Evolutionary conservation across 2,888 invertebrate genomes (phyloP).

Genomic region (Beris morrisii): DNA sequence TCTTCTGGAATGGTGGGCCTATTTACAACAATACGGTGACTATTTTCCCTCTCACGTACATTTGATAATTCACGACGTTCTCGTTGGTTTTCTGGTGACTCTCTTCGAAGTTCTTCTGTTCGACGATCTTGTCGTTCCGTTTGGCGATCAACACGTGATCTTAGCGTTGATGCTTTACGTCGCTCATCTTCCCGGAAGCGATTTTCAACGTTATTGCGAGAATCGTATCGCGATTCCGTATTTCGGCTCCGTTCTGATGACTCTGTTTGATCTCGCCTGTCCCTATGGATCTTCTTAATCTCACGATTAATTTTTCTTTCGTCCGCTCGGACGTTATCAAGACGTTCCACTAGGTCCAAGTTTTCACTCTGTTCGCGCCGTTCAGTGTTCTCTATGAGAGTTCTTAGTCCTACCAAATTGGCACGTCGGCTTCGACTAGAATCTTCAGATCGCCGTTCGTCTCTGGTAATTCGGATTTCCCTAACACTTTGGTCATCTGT

Average conservation of each 20-base stretch:
- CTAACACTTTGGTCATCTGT: not conserved
- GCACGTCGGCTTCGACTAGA: not conserved
- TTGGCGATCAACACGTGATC: not conserved
- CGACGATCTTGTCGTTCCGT: not conserved
- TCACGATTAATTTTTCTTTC: no score
- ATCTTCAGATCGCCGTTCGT: not conserved
- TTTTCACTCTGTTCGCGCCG: not conserved
- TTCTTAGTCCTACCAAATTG: no score
- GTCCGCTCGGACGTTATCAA: no score
- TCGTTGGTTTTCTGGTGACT: not conserved
- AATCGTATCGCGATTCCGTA: not conserved
- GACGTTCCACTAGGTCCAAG: not conserved
- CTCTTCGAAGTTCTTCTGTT: not conserved
- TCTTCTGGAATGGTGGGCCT: no score
- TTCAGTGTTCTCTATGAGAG: no score
- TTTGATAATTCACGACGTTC: not conserved
- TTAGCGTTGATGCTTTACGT: not conserved
- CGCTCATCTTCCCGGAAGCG: constrained; percentile 6
- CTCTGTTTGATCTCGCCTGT: not conserved
- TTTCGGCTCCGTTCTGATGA: no score
- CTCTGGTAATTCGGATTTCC: not conserved
- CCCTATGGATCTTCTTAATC: no score
- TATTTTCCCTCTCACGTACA: not conserved
- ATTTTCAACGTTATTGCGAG: not conserved
- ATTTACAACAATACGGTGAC: not conserved